Evolutionary conservation across 2,888 invertebrate genomes (phyloP).

Genomic region (Agelastica alni): DNA sequence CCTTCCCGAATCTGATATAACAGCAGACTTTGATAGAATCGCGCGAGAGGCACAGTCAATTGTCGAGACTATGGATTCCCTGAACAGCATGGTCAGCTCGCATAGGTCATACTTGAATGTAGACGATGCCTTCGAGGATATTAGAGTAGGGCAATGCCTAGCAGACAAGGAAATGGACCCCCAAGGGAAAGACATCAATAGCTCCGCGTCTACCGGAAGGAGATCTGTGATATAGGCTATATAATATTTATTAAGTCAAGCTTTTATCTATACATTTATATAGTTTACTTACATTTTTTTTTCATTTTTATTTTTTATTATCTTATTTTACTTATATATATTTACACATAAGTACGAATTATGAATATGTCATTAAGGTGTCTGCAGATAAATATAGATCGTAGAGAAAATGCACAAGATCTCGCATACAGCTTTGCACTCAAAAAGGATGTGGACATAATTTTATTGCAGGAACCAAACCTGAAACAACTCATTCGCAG

Average conservation of each 20-base stretch:
- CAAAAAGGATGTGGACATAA: conserved; percentile 3
- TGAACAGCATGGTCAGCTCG: neutral
- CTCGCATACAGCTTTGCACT: neutral
- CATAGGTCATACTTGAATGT: neutral
- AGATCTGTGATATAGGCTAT: neutral
- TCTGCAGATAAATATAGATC: conserved; percentile 15
- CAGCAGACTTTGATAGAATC: neutral
- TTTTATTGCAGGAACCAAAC: conserved; percentile 18
- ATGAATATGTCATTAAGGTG: conserved; percentile 1
- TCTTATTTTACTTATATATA: too few species aligned
- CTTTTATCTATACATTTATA: neutral
- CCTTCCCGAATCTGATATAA: neutral
- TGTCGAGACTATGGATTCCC: neutral
- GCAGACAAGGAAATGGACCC: neutral
- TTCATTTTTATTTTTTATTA: too few species aligned
- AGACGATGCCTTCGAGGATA: neutral
- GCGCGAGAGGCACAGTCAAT: neutral
- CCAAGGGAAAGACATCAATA: neutral
- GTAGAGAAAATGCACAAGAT: conserved; percentile 12
- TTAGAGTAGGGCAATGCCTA: neutral
- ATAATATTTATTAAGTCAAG: neutral
- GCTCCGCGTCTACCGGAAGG: neutral
- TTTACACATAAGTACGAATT: too few species aligned
- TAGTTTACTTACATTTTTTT: neutral
- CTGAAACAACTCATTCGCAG: neutral